Percentiles rank a stretch among this genome's conserved stretches.
Evolutionary conservation across 2,797 vertebrate species (phyloP).

Genomic region (Syndactyla subalaris): DNA sequence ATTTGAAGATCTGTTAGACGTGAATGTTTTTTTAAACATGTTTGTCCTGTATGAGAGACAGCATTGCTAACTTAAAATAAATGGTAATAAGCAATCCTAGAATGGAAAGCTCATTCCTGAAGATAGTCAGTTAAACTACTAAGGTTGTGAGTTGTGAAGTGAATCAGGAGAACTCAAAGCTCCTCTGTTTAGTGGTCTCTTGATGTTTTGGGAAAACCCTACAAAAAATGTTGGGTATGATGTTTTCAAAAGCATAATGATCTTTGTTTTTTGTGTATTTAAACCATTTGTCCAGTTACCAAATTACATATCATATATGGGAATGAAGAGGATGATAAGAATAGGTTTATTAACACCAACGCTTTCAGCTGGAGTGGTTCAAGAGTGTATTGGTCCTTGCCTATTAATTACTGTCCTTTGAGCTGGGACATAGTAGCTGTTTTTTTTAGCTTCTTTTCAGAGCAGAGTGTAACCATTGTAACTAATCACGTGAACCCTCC

Average conservation of each 20-base stretch:
- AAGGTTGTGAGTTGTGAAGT: neutral
- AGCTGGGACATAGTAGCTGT: neutral
- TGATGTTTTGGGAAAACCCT: neutral
- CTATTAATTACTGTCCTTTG: neutral
- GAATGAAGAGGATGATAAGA: neutral
- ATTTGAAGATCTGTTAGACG: neutral
- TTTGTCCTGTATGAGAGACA: neutral
- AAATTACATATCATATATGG: accelerated
- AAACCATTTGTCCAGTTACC: neutral
- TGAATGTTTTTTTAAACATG: neutral
- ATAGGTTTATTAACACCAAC: neutral
- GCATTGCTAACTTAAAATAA: neutral
- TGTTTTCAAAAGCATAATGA: neutral
- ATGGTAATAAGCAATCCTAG: neutral
- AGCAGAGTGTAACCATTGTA: neutral
- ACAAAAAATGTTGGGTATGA: neutral
- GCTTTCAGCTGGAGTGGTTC: neutral
- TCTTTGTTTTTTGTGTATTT: neutral
- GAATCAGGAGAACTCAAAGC: neutral
- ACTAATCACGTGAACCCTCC: neutral
- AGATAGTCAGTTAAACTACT: neutral
- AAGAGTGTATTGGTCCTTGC: neutral
- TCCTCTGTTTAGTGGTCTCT: neutral
- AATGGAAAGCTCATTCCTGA: neutral
- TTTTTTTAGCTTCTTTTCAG: neutral